Conservation (phyloP, 2,888 invertebrate species). For the Torymus texanus region DNA sequence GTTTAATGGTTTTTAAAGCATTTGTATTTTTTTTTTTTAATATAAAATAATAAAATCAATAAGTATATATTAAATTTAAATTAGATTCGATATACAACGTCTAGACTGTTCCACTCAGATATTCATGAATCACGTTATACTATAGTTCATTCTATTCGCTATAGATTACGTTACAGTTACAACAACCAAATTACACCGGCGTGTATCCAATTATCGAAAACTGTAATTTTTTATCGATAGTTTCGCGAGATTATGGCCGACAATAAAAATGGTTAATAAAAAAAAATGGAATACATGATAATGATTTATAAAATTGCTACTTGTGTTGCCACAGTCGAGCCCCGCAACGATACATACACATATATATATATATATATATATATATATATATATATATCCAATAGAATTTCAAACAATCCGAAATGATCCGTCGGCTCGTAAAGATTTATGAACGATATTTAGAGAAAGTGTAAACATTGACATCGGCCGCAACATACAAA, state of each 20-base stretch:
- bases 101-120: no score
- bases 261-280: constrained; percentile 26
- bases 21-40: no score
- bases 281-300: constrained; percentile 17
- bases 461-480: constrained; percentile 53
- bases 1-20: no score
- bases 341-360: neutral
- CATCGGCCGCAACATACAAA: constrained; percentile 18
- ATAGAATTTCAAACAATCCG: constrained; percentile 41
- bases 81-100: no score
- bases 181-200: constrained; percentile 11
- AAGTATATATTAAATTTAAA: no score
- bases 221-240: constrained; percentile 33
- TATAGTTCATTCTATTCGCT: constrained; percentile 8
- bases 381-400: neutral
- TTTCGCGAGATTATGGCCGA: neutral
- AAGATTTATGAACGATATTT: constrained; percentile 53
- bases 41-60: no score
- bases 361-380: no score
- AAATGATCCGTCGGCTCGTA: constrained; percentile 33
- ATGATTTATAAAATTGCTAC: constrained; percentile 48
- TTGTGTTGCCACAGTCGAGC: neutral
- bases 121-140: constrained; percentile 7
- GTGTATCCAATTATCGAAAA: constrained; percentile 27
- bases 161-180: neutral